Conservation (phyloP, 2,797 vertebrate genomes). For the Chrosomus eos region DNA sequence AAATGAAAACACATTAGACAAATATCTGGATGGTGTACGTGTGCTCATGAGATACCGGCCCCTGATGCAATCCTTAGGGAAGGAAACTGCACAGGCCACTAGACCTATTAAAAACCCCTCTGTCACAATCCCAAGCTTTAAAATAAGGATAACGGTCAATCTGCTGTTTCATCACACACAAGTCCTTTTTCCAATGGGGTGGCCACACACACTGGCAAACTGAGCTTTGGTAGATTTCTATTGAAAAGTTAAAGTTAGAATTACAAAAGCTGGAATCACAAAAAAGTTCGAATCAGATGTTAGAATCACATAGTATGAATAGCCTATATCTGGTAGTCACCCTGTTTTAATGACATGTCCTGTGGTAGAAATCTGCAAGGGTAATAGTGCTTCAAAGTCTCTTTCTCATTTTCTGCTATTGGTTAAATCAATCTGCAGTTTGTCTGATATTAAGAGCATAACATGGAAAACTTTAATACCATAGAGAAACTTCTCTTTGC, state of each 20-base stretch:
- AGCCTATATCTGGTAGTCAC: background rate
- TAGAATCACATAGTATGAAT: background rate
- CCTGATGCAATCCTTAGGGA: conserved; percentile 83
- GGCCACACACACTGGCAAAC: background rate
- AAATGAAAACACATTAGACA: background rate
- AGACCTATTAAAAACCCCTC: conserved; percentile 75
- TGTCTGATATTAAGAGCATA: background rate
- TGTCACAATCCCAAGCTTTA: conserved; percentile 81
- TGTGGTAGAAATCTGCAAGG: background rate
- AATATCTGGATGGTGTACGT: conserved; percentile 27
- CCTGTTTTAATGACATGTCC: background rate
- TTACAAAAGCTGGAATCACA: background rate
- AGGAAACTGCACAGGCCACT: conserved; percentile 78
- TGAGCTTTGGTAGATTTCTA: background rate
- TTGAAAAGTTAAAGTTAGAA: background rate
- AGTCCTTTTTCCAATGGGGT: conserved; percentile 9
- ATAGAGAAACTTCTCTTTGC: background rate
- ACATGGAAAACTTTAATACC: background rate
- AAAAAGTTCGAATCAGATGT: background rate
- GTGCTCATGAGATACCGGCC: conserved; percentile 69
- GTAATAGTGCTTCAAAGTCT: background rate
- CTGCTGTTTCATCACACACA: conserved; percentile 60
- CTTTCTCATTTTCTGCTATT: background rate
- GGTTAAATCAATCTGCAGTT: background rate
- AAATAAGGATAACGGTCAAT: conserved; percentile 75